Base-by-base conservation (phyloP, 2,797 vertebrate species). In the Allobates femoralis region DNA sequence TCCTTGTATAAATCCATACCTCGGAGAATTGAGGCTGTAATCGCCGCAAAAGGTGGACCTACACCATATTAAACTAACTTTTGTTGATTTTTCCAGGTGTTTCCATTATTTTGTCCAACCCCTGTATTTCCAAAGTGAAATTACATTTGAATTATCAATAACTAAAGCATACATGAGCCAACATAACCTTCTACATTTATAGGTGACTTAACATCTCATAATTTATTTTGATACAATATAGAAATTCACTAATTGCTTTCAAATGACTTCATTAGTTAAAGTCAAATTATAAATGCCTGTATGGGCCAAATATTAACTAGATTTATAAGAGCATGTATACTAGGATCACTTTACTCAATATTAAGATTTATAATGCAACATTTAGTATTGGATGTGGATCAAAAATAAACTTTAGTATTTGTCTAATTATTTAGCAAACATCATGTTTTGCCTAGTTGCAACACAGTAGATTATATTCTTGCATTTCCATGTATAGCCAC, bases 221-320 rank as follows among this genome's bases (percentile, higher is more conserved):
- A 53, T 51, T 55, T 8, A 55, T 32, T 5, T 58, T 79, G 23
- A 34, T 60, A 60, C 53, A 79, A 19, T 79, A 37, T 37, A 37
- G 60, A 34, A 58, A 12, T 60, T 3, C 2, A 23, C 19, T 79
- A 79, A 79, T 79, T 79, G 55, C 76, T 58, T 58, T 58, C 53
- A 79, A 79, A 79, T 79, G 30, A 30, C 30, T 79, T 71, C 67
- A 55, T 79, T 56, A 79, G 50, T 77, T 77, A 21, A 79, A 79
- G 53, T 58, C 51, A 60, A 79, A 79, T 79, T 58, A 78, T 32
- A 60, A 34, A 56, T 79, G 76, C n/a, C 76, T 37, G 12, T 23
- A 79, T 58, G 60, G 23, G 34, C 32, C 76, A 56, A 58, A 56
- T 53, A 58, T 55, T 37, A 58, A 21, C 26, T 32, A 37, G 12